A percentile compares a stretch with the other conserved stretches of the same genome.
phyloP scores from a whole-genome alignment of 2,888 invertebrate species.

The Eumerus sabulonum region DNA sequence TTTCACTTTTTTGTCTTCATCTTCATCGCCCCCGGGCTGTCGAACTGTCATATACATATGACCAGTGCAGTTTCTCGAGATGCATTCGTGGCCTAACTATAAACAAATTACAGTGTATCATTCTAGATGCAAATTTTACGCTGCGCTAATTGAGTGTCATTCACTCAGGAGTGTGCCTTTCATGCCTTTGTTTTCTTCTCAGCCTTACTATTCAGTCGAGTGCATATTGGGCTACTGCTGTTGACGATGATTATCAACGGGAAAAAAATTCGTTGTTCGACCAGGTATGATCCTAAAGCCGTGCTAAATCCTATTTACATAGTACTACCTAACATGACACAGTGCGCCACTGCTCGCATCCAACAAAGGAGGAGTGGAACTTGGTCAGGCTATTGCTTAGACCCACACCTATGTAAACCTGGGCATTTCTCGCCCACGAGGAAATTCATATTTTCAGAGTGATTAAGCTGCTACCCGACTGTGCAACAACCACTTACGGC shows the following conservation, averaged over 20 bases:
- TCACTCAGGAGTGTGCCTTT: constrained; percentile 9
- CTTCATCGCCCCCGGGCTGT: no score
- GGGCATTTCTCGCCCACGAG: constrained; percentile 47
- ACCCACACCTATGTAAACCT: constrained; percentile 31
- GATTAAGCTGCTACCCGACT: constrained; percentile 65
- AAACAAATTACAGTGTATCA: constrained; percentile 36
- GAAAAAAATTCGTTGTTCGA: constrained; percentile 54
- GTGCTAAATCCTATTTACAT: constrained; percentile 62
- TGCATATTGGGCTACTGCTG: constrained; percentile 5
- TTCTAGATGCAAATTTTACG: constrained; percentile 43
- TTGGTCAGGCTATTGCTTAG: constrained; percentile 11
- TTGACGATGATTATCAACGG: constrained; percentile 48
- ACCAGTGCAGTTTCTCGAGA: no score
- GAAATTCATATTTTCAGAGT: constrained; percentile 40
- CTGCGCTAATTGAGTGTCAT: constrained; percentile 49
- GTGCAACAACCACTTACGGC: constrained; percentile 60
- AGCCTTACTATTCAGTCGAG: constrained; percentile 11
- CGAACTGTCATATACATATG: no score
- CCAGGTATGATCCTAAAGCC: constrained; percentile 47
- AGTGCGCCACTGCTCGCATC: not conserved
- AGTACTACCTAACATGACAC: constrained; percentile 44
- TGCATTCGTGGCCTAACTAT: no score
- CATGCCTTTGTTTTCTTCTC: constrained; percentile 6
- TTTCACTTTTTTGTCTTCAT: no score
- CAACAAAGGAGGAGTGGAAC: constrained; percentile 7